Base-by-base conservation (phyloP, 2,113 vertebrate genomes). In the Myotis brandtii region DNA sequence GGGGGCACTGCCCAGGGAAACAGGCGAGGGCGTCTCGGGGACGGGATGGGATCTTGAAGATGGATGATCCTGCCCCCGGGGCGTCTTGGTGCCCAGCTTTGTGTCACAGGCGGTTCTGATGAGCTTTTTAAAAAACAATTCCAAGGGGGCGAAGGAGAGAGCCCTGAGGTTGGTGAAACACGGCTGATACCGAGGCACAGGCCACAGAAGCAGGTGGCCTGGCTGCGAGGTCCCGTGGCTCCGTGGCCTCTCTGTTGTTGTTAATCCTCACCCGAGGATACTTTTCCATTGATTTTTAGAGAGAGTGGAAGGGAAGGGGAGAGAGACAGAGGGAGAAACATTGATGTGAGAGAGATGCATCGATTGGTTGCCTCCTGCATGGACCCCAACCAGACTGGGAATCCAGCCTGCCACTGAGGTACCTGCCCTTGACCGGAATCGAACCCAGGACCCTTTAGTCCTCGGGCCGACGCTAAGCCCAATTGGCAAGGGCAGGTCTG, bases 91-190 rank as follows among this genome's bases (percentile, higher is more conserved):
- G 4, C 81, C 52, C 6, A 52, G 37, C 30, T 50, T 30, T n/a
- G 72, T 81, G n/a, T 32, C 16, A 1, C 10, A 8, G 75, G 70
- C 70, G 27, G 1, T 69, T 72, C 46, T 30, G 11, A 80, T 3
- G 37, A 66, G 10, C 9, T 6, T 62, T 30, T 84, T 17, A 18
- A 79, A 82, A 81, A 37, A 16, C 27, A 25, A n/a, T 34, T 52
- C 18, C 18, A 0, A 0, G 30, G 18, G 46, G 21, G 66, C 3
- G 2, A 50, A 62, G 81, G 27, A 67, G 66, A n/a, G 23, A 56
- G 25, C 14, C 46, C 32, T 2, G 9, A 52, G n/a, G 16, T n/a
- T 1, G 4, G 34, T 21, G 64, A n/a, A 9, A 1, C 18, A 6
- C 52, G 56, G 52, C 76, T 34, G 8, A 18, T 30, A 0, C 3